Evolutionary conservation across 2,888 invertebrate species (phyloP), one percentile per base, ranked within the genome.

Genomic region (Sphecodes monilicornis): DNA sequence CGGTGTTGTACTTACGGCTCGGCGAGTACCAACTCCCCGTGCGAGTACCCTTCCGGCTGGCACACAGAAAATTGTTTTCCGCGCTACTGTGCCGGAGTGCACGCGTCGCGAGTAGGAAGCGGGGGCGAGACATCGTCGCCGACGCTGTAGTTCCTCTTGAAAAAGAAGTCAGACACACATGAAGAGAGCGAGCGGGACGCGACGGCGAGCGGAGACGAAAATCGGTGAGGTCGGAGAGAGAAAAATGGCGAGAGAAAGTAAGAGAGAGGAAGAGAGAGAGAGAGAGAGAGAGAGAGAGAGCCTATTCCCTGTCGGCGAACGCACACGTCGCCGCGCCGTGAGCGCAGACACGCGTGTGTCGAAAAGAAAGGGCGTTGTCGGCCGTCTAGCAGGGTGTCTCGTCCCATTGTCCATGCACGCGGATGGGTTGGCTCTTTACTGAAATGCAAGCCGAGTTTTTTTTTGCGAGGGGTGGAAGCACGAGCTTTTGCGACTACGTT

Each of bases 351-450:
- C 85, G 80, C 89, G 86, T 84, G 85, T 80, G 85, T 82, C 82
- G 82, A 87, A 87, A 90, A 84, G 87, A 90, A 91, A 90, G 88
- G 88, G 88, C 87, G 90, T 90, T 88, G 90, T 88, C 88, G 89
- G 84, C 86, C 82, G 92, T 93, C 92, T 92, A 90, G 90, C 90
- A 85, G 90, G 90, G 90, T 87, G 92, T 92, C 92, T 92, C 88
- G 89, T 89, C 90, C 84, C 81, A 91, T 93, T 92, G 90, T 92
- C 91, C 90, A 86, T 88, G 88, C 86, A 90, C 88, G 87, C 86
- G 90, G 90, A 91, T 91, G 91, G 91, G 89, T 91, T 89, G 87
- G 91, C 90, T 90, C 90, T 92, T 91, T 89, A 86, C 89, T 91
- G 90, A 91, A 92, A 92, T 91, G 90, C 90, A 91, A 90, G 89